Evolutionary conservation across 2,113 vertebrate genomes (phyloP), one percentile per base, ranked within the genome.

Genomic region (Ictalurus punctatus): DNA sequence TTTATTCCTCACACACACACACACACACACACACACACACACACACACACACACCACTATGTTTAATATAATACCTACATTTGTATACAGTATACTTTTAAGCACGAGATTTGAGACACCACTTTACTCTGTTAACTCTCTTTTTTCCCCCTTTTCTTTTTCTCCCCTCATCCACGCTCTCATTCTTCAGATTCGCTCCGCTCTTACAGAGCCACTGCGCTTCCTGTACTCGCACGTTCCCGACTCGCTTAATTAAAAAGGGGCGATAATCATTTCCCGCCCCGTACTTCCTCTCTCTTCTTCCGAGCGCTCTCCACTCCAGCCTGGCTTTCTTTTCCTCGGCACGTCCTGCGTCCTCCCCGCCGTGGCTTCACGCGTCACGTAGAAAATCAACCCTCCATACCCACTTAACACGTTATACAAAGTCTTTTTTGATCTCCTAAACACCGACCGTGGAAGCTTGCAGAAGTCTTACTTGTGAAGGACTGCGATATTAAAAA

Each of bases 171-270:
- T 44, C 37, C 73, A 48, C 21, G 14, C 63, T 34, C 19, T 78
- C 54, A 83, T 83, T 83, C 58, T 83, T 61, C 56, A 40, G 30
- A 83, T 83, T 30, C 27, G n/a, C 74, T 56, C 79, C 58, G 27
- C 44, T 56, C 44, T 58, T 56, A 17, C 17, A 23, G 21, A 21
- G 30, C 30, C 81, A 63, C 23, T 63, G 19, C 23, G 58, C 13
- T 83, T 63, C 12, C 30, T 63, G 9, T 10, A 12, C 58, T 83
- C 34, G 0, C 9, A 63, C 81, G 25, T 23, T 40, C 81, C 58
- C 6, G 7, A 21, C 19, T 59, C 17, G 54, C 80, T 12, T 34
- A 61, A 83, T 63, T 25, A 61, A 34, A 34, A 37, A 83, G 34
- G 58, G 0, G 1, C 6, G 10, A 63, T 83, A 63, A 83, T 83